Evolutionary conservation across 1,140 invertebrate genomes (phyloP), one percentile per base, ranked within the genome.

Genomic region (Trichomalopsis sarcophagae): DNA sequence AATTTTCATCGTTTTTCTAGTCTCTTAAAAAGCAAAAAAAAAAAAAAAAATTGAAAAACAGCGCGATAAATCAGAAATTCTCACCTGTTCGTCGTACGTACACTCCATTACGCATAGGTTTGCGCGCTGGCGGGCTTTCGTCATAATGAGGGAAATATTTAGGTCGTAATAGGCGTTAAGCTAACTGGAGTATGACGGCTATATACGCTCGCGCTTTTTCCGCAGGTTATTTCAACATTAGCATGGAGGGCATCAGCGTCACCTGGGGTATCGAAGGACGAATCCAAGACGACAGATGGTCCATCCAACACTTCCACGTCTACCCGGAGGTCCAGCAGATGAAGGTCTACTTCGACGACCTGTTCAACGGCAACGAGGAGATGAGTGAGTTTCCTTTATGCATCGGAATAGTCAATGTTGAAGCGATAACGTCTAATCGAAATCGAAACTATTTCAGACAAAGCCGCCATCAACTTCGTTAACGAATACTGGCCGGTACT

Each of bases 261-360:
- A 90, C 89, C 0, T 91, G 90, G 89, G 84, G 87, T 14, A 77
- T 93, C 0, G 87, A 90, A 23, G 92, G 92, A 68, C 87, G 80
- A 2, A 87, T 93, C 0, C 88, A 89, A 10, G 85, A 92, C 79
- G 92, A 93, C 47, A 90, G 84, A 87, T 93, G 90, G 91, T 83
- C 90, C 2, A 75, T 95, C 7, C 94, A 95, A 79, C 95, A 95
- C 30, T 96, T 96, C 88, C 94, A 94, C 88, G 91, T 96, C 87
- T 93, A 93, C 44, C 95, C 95, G 13, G 94, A 95, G 86, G 93
- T 96, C 7, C 92, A 94, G 4, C 91, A 93, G 50, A 93, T 95
- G 94, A 92, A 93, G 33, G 88, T 94, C 2, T 92, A 91, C 84
- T 90, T 95, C 30, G 93, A 91, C 0, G 94, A 95, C 87, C 89